Evolutionary conservation across 2,888 invertebrate species (phyloP).

Genomic region (Omphaloscelis lunosa): DNA sequence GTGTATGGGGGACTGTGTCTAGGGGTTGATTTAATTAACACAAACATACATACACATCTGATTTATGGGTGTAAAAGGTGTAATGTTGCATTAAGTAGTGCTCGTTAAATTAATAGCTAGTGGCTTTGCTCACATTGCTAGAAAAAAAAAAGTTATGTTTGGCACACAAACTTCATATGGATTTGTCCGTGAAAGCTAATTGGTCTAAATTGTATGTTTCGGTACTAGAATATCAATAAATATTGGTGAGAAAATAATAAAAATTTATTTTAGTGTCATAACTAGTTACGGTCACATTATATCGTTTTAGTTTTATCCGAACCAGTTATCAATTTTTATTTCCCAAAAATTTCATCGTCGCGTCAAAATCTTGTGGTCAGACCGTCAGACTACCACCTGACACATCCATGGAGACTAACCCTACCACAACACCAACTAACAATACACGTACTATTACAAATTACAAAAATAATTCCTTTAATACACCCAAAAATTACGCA

Average conservation of each 20-base stretch:
- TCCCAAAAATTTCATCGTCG: background rate
- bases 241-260: background rate
- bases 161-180: background rate
- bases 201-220: background rate
- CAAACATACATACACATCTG: constrained; percentile 33
- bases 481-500: constrained; percentile 42
- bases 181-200: background rate
- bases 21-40: constrained; percentile 51
- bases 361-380: background rate
- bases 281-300: background rate
- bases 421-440: background rate
- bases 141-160: background rate
- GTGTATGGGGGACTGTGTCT: constrained; percentile 24
- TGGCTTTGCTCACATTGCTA: background rate
- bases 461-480: constrained; percentile 25
- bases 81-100: constrained; percentile 26
- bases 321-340: background rate
- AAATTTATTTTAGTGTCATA: background rate
- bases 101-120: constrained; percentile 15
- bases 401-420: background rate
- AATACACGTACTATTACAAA: constrained; percentile 44
- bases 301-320: background rate
- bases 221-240: background rate
- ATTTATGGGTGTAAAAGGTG: constrained; percentile 43
- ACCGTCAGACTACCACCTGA: background rate